These are phyloP conservation scores for Phycodurus eques DNA, from an alignment of 2,113 vertebrate species.

Conservation along the genomic window DNA sequence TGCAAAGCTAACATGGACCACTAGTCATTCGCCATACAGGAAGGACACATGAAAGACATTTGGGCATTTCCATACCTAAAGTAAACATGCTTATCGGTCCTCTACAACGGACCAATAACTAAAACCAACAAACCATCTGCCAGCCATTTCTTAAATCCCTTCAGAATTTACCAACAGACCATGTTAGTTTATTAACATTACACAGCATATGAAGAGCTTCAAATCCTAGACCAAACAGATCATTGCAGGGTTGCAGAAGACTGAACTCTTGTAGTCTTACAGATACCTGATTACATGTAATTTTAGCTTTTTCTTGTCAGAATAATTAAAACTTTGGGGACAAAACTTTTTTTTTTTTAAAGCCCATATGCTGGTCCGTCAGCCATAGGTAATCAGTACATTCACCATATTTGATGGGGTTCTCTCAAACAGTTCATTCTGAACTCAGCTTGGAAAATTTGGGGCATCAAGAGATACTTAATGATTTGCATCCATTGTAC, in stretches of 20 bases:
- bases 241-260: slow-evolving; percentile 16
- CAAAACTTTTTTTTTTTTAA: slow-evolving; percentile 4
- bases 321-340: slow-evolving; percentile 66
- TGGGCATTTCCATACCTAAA: slow-evolving; percentile 61
- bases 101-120: slow-evolving; percentile 38
- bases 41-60: slow-evolving; percentile 74
- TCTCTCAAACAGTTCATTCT: too few species aligned
- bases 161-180: slow-evolving; percentile 59
- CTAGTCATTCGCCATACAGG: slow-evolving; percentile 54
- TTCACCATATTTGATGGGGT: too few species aligned
- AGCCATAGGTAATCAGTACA: background rate
- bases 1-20: slow-evolving; percentile 74
- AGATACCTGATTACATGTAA: slow-evolving; percentile 44
- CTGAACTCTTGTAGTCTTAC: slow-evolving; percentile 28
- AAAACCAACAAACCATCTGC: slow-evolving; percentile 54
- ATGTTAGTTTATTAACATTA: slow-evolving; percentile 59
- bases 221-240: slow-evolving; percentile 49
- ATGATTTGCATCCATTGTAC: too few species aligned
- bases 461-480: too few species aligned
- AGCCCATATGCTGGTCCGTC: background rate
- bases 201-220: slow-evolving; percentile 41
- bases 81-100: slow-evolving; percentile 62
- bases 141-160: slow-evolving; percentile 51
- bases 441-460: too few species aligned
- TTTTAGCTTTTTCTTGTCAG: slow-evolving; percentile 52